Evolutionary conservation across 2,888 invertebrate genomes (phyloP), one percentile per base, ranked within the genome.

Genomic region (Volucella bombylans): DNA sequence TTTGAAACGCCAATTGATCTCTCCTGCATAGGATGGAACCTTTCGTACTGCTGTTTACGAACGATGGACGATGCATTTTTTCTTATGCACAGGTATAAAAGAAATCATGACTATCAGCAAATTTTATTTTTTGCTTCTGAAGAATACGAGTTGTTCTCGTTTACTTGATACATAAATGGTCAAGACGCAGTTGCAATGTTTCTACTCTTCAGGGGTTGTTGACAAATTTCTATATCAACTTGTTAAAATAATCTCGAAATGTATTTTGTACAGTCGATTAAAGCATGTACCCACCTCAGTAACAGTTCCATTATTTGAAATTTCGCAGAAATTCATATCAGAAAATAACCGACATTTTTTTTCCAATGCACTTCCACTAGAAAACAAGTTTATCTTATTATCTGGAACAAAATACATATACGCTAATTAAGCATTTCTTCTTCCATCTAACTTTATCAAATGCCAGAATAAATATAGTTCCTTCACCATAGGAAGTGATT

Each of bases 371-470:
- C 55, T 69, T 38, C 69, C 64, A 50, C 41, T 41, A 1, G 79
- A 80, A 76, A 81, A 81, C 23, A 76, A 10, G n/a, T 69, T 74
- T 62, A 69, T 39, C n/a, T 72, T 72, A 9, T 72, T 14, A 18
- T 78, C 69, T n/a, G 86, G 86, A 12, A 87, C 69, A 54, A 71
- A 65, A 14, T 64, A 71, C 59, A 14, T 64, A 72, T 2, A 72
- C 68, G 15, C 59, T 18, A 39, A 68, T n/a, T n/a, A 68, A 54
- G n/a, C 65, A 39, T 57, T 62, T 76, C 10, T 61, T 50, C 8
- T 61, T 65, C 45, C 54, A 61, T 10, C 45, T 52, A 12, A n/a
- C n/a, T 39, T 85, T 65, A 43, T 87, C 83, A 18, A 54, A 68
- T 12, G 76, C 72, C 49, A 80, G 31, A 45, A 83, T 64, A 31